A percentile compares a stretch with the other conserved stretches of the same genome.
Conservation (phyloP, 2,113 vertebrate genomes). For the Kryptolebias marmoratus region DNA sequence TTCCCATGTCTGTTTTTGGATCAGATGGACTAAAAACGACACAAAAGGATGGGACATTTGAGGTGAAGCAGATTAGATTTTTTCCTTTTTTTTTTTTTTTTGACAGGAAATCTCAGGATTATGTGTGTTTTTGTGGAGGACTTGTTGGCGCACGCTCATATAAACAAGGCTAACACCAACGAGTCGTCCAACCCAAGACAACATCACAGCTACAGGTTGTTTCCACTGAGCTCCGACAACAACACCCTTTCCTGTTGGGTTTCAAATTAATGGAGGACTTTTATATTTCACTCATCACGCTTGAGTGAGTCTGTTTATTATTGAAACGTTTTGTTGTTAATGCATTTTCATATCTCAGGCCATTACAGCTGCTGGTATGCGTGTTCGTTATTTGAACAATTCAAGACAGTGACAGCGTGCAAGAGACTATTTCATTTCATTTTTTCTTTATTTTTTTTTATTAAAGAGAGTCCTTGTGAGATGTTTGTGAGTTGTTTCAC, state of each 20-base stretch:
- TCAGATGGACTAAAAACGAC: background rate
- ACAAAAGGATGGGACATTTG: background rate
- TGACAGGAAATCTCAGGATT: slow-evolving; percentile 53
- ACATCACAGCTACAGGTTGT: slow-evolving; percentile 35
- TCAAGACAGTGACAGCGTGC: background rate
- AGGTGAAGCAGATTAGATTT: slow-evolving; percentile 27
- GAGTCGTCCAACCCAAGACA: slow-evolving; percentile 23
- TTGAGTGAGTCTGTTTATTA: slow-evolving; percentile 35
- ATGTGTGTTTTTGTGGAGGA: slow-evolving; percentile 32
- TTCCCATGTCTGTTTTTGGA: no score
- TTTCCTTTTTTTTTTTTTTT: slow-evolving; percentile 9
- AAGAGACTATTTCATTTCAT: background rate
- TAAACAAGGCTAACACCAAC: slow-evolving; percentile 35
- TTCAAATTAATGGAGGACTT: slow-evolving; percentile 48
- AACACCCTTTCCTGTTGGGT: slow-evolving; percentile 27
- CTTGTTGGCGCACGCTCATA: slow-evolving; percentile 27
- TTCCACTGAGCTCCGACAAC: slow-evolving; percentile 29
- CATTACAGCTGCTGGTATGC: slow-evolving; percentile 36
- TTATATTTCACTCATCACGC: slow-evolving; percentile 11
- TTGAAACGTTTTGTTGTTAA: slow-evolving; percentile 30
- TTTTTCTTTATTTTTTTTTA: background rate
- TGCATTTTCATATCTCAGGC: slow-evolving; percentile 34
- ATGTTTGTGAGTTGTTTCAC: background rate
- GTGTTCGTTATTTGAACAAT: slow-evolving; percentile 22
- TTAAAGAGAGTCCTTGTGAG: background rate